phyloP scores from a whole-genome alignment of 2,888 invertebrate species.

The Ophonus ardosiacus region DNA sequence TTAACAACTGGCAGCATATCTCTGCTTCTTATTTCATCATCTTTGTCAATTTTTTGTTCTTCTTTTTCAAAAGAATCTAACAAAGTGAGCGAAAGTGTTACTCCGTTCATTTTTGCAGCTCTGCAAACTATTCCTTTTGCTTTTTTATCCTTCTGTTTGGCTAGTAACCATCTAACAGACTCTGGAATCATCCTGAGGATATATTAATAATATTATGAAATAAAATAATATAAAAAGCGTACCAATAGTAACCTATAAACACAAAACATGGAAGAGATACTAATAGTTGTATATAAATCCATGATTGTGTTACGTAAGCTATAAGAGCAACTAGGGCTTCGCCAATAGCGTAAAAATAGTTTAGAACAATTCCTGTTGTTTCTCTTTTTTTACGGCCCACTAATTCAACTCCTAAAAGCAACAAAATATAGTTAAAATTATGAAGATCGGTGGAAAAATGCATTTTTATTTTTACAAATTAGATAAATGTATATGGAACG shows the following conservation, averaged over 20 bases:
- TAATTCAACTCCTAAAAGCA: slow-evolving; percentile 79
- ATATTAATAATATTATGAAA: slow-evolving; percentile 62
- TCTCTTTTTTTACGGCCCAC: slow-evolving; percentile 81
- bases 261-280: slow-evolving; percentile 80
- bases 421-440: slow-evolving; percentile 61
- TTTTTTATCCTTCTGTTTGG: slow-evolving; percentile 77
- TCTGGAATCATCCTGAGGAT: slow-evolving; percentile 79
- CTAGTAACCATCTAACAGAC: slow-evolving; percentile 82
- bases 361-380: slow-evolving; percentile 80
- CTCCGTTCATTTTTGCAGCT: slow-evolving; percentile 79
- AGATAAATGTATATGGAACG: no score
- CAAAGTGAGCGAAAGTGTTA: slow-evolving; percentile 75
- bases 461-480: no score
- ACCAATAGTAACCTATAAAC: slow-evolving; percentile 81
- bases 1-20: slow-evolving; percentile 75
- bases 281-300: slow-evolving; percentile 79
- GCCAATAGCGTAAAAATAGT: slow-evolving; percentile 82
- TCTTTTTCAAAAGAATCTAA: slow-evolving; percentile 74
- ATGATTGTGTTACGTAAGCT: slow-evolving; percentile 80
- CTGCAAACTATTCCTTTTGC: slow-evolving; percentile 78
- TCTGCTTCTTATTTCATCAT: slow-evolving; percentile 46
- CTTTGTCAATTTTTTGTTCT: slow-evolving; percentile 61
- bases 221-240: slow-evolving; percentile 61
- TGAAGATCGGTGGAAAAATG: background rate
- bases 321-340: slow-evolving; percentile 80